These are phyloP conservation scores for Umimayanthus chanpuru DNA, from an alignment of 92 coral and sea anemone species.

Conservation along the genomic window DNA sequence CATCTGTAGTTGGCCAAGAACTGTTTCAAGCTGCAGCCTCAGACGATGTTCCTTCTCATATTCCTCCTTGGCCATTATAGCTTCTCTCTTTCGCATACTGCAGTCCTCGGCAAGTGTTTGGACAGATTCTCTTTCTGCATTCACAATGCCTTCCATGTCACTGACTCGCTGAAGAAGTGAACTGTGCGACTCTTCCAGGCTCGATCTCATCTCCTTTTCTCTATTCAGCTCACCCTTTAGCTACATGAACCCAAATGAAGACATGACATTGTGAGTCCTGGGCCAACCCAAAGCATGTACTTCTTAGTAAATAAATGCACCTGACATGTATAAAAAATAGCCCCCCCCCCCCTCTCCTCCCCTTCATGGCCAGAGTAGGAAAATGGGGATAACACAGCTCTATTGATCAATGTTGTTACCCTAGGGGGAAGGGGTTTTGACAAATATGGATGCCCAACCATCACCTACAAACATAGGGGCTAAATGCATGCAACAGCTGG, in stretches of 20 bases:
- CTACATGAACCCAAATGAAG: conserved; percentile 48
- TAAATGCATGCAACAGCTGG: too few species aligned
- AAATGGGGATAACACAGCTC: too few species aligned
- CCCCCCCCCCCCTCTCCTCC: too few species aligned
- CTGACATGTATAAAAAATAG: too few species aligned
- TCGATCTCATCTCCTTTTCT: conserved; percentile 73
- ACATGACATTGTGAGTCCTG: background rate
- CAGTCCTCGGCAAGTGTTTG: conserved; percentile 86
- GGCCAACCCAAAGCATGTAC: too few species aligned
- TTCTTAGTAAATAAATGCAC: too few species aligned
- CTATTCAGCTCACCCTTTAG: conserved; percentile 73
- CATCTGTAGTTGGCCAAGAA: conserved; percentile 77
- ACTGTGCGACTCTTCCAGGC: conserved; percentile 84
- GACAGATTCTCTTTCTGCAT: conserved; percentile 82
- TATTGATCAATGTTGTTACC: too few species aligned
- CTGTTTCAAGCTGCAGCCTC: conserved; percentile 73
- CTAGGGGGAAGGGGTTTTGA: too few species aligned
- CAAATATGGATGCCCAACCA: too few species aligned
- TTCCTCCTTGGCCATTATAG: conserved; percentile 67
- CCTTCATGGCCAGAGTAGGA: too few species aligned
- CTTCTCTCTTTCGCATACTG: conserved; percentile 69
- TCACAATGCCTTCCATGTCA: conserved; percentile 93
- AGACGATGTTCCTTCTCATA: conserved; percentile 75
- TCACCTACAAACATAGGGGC: too few species aligned
- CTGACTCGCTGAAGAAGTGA: conserved; percentile 86